phyloP scores from a whole-genome alignment of 2,113 vertebrate species.

The Sinocyclocheilus anshuiensis region DNA sequence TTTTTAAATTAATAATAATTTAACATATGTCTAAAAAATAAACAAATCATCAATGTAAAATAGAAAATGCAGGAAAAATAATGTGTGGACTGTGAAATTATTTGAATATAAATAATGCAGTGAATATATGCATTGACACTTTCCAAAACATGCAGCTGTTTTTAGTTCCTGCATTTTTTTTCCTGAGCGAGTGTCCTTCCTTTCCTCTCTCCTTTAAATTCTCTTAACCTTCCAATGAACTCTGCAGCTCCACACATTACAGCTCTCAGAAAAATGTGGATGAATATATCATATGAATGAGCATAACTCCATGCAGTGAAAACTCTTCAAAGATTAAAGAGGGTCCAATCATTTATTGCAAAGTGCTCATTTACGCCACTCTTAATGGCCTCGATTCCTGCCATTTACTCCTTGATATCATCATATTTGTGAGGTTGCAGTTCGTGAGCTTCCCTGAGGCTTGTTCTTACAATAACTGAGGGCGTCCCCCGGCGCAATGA shows the following conservation, averaged over 20 bases:
- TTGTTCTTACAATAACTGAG: conserved; percentile 34
- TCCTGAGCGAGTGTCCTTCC: background rate
- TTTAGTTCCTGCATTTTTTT: conserved; percentile 11
- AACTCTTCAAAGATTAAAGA: conserved; percentile 29
- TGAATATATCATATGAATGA: conserved; percentile 41
- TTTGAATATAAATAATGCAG: conserved; percentile 9
- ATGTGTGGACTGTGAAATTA: background rate
- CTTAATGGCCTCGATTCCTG: conserved; percentile 29
- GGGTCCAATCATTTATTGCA: conserved; percentile 30
- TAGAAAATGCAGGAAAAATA: background rate
- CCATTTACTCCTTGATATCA: conserved; percentile 43
- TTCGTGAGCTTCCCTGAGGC: background rate
- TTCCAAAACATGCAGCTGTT: conserved; percentile 23
- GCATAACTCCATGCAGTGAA: conserved; percentile 18
- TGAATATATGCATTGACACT: background rate
- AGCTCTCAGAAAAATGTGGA: conserved; percentile 2
- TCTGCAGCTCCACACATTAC: background rate
- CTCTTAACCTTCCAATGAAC: conserved; percentile 33
- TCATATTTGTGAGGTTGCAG: conserved; percentile 37
- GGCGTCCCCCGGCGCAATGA: background rate
- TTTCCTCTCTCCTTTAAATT: conserved; percentile 16
- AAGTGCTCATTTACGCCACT: conserved; percentile 33
- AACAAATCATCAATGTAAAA: background rate
- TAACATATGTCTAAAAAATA: too few relatives aligned
- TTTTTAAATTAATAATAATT: background rate